Percentiles rank a stretch among this genome's conserved stretches.
Evolutionary conservation across 2,888 invertebrate genomes (phyloP).

Genomic region (Pyralis farinalis): DNA sequence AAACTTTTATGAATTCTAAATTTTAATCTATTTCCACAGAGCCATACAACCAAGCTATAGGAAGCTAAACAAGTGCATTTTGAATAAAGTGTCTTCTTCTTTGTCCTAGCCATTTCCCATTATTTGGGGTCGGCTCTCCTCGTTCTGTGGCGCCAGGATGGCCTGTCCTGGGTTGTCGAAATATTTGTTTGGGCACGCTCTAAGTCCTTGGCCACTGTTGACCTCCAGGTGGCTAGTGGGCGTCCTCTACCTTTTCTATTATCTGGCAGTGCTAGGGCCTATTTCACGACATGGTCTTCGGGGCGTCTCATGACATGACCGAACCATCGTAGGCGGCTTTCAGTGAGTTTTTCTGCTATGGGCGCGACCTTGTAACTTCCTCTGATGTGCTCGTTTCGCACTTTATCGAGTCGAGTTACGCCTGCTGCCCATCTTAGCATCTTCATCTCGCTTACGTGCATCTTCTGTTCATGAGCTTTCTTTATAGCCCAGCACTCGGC

Average conservation of each 20-base stretch:
- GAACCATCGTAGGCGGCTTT: too few species aligned
- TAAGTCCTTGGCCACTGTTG: not conserved
- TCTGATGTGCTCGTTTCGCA: not conserved
- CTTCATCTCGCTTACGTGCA: not conserved
- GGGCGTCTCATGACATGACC: not conserved
- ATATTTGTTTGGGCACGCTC: not conserved
- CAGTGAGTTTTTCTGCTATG: not conserved
- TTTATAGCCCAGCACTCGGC: slow-evolving; percentile 9
- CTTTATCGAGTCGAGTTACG: not conserved
- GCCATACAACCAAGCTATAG: too few species aligned
- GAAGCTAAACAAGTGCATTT: too few species aligned
- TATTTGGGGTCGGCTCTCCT: too few species aligned
- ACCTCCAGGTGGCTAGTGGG: not conserved
- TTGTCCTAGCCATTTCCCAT: not conserved
- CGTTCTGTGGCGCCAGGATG: not conserved
- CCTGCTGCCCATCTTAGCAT: not conserved
- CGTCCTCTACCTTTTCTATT: not conserved
- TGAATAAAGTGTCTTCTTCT: not conserved
- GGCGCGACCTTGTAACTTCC: not conserved
- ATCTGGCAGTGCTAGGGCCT: not conserved
- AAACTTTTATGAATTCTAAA: too few species aligned
- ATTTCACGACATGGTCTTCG: not conserved
- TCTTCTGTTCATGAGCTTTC: slow-evolving; percentile 4
- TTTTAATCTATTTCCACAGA: too few species aligned
- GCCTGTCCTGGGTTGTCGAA: not conserved